A percentile compares a stretch with the other conserved stretches of the same genome.
Evolutionary conservation across 2,888 invertebrate genomes (phyloP).

Genomic region (Eurytoma adleriae): DNA sequence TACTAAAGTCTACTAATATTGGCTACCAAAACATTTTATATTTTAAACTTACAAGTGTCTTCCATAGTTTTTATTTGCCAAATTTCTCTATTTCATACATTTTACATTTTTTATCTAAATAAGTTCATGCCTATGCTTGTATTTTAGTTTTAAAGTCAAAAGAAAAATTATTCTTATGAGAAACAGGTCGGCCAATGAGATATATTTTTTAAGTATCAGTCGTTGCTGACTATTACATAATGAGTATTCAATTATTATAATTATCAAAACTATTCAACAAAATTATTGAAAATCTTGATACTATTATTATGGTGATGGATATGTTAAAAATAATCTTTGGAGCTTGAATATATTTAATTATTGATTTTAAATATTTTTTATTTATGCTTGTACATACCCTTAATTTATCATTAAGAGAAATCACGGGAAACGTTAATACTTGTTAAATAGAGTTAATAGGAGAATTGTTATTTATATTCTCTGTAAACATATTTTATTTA

Average conservation of each 20-base stretch:
- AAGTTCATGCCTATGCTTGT: slow-evolving; percentile 18
- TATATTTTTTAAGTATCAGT: slow-evolving; percentile 15
- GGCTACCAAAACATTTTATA: slow-evolving; percentile 20
- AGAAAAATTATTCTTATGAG: slow-evolving; percentile 20
- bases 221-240: slow-evolving; percentile 36
- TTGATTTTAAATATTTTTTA: slow-evolving; percentile 68
- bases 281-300: slow-evolving; percentile 56
- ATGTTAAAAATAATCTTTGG: slow-evolving; percentile 65
- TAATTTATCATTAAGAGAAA: slow-evolving; percentile 48
- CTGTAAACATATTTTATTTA: slow-evolving; percentile 17
- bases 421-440: slow-evolving; percentile 39
- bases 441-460: slow-evolving; percentile 33
- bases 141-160: background rate
- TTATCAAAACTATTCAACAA: slow-evolving; percentile 49
- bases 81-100: background rate
- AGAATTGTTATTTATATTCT: slow-evolving; percentile 36
- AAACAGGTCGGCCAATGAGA: background rate
- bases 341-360: slow-evolving; percentile 69
- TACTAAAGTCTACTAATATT: slow-evolving; percentile 41
- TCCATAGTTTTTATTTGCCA: slow-evolving; percentile 59
- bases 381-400: slow-evolving; percentile 74
- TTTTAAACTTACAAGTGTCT: slow-evolving; percentile 57
- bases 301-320: slow-evolving; percentile 68
- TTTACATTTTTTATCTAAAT: slow-evolving; percentile 18
- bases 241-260: slow-evolving; percentile 49